These are phyloP conservation scores for Chlorops oryzae DNA, from an alignment of 1,140 invertebrate genomes.

Conservation along the genomic window DNA sequence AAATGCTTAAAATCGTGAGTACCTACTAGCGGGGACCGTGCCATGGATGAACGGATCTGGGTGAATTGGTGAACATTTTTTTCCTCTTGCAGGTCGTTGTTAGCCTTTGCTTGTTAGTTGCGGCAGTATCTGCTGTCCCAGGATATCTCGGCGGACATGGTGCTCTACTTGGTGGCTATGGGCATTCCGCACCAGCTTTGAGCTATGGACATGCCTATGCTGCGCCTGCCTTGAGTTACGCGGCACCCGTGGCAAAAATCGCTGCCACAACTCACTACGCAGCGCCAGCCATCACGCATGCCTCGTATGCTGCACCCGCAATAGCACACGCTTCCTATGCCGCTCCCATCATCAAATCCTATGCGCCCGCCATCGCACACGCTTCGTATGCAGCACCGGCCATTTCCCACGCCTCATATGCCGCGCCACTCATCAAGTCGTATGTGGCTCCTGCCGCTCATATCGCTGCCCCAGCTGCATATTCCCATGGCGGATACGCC, in stretches of 20 bases:
- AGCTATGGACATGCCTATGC: constrained; percentile 21
- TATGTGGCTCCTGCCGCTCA: constrained; percentile 5
- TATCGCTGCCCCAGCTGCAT: neutral
- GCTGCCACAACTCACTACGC: constrained; percentile 10
- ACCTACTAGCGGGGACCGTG: no score
- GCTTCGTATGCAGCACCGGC: constrained; percentile 24
- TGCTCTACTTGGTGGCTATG: constrained; percentile 13
- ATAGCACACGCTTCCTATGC: constrained; percentile 2
- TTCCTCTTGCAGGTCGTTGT: constrained; percentile 23
- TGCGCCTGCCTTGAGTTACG: constrained; percentile 14
- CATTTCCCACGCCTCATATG: constrained; percentile 18
- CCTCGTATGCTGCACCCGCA: constrained; percentile 14
- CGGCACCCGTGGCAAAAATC: constrained; percentile 25
- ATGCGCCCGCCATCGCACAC: constrained; percentile 15
- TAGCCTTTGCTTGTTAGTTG: constrained; percentile 30
- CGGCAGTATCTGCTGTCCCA: constrained; percentile 35
- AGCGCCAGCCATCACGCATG: constrained; percentile 3
- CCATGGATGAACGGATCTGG: no score
- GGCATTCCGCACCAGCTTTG: no score
- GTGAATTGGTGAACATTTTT: no score
- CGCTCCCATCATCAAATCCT: neutral
- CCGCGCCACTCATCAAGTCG: constrained; percentile 4
- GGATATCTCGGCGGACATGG: constrained; percentile 28
- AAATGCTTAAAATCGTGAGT: no score
- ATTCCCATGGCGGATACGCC: neutral